Percentiles rank a stretch among this genome's conserved stretches.
phyloP scores from a whole-genome alignment of 2,113 vertebrate species.

The Otolemur garnettii region DNA sequence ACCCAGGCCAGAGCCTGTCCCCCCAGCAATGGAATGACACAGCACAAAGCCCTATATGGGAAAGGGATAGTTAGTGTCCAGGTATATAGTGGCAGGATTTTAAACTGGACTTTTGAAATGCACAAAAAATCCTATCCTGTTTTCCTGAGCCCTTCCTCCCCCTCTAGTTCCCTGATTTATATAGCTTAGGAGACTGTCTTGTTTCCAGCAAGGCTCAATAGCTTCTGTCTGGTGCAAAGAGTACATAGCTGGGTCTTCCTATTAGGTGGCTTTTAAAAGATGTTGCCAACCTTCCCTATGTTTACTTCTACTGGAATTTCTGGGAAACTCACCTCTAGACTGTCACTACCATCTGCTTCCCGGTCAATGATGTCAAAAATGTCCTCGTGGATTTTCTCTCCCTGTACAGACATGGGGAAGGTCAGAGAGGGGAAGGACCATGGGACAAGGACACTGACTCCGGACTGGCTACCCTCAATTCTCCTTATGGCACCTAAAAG shows the following conservation, averaged over 20 bases:
- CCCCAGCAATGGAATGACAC: slow-evolving; percentile 98
- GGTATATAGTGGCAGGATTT: neutral
- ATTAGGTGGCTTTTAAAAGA: neutral
- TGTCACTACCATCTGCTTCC: slow-evolving; percentile 99
- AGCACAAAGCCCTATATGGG: slow-evolving; percentile 95
- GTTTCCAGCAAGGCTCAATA: neutral
- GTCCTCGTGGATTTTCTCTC: slow-evolving; percentile 99
- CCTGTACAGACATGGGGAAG: slow-evolving; percentile 86
- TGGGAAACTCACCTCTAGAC: slow-evolving; percentile 93
- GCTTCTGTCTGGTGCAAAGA: neutral
- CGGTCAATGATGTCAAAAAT: slow-evolving; percentile 99
- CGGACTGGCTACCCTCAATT: neutral
- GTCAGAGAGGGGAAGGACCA: neutral
- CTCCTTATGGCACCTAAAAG: neutral
- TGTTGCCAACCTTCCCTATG: neutral
- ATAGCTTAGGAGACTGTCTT: neutral
- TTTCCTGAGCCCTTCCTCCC: neutral
- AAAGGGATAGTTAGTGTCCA: neutral
- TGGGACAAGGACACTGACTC: neutral
- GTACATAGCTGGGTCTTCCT: neutral
- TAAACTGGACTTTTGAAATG: neutral
- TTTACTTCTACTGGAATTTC: neutral
- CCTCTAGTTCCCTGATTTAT: neutral
- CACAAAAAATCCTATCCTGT: neutral
- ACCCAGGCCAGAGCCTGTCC: slow-evolving; percentile 97